Conservation (phyloP, 2,797 vertebrate genomes). For the Xyrichtys novacula region DNA sequence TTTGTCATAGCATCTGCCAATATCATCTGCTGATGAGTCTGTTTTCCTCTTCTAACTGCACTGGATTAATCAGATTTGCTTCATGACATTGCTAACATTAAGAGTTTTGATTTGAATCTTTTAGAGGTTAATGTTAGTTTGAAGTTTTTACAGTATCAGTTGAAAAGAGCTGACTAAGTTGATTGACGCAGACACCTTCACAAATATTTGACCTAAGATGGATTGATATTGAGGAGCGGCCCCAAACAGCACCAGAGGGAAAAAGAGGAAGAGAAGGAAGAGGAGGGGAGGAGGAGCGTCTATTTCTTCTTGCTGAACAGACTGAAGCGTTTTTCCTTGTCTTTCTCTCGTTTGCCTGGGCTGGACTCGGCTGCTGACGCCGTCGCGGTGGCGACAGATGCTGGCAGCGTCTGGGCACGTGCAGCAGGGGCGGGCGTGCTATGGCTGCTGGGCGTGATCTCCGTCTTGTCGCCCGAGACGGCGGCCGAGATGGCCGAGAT, state of each 20-base stretch:
- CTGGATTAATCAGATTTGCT: background rate
- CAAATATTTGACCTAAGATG: constrained; percentile 39
- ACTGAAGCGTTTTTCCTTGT: constrained; percentile 99
- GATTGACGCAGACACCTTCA: constrained; percentile 20
- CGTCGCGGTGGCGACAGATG: constrained; percentile 88
- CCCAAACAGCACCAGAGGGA: constrained; percentile 65
- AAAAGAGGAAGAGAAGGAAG: background rate
- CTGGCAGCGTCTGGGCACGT: constrained; percentile 96
- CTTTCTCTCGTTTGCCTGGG: constrained; percentile 97
- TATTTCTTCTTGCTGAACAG: constrained; percentile 99
- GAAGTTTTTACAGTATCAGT: constrained; percentile 33
- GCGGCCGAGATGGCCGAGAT: constrained; percentile 94
- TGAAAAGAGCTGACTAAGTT: constrained; percentile 41
- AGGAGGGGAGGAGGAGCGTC: constrained; percentile 70
- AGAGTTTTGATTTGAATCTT: constrained; percentile 11
- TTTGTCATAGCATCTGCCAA: constrained; percentile 19
- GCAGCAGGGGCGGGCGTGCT: constrained; percentile 92
- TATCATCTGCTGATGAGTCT: background rate
- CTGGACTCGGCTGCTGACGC: constrained; percentile 92
- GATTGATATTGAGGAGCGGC: constrained; percentile 32
- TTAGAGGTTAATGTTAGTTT: constrained; percentile 10
- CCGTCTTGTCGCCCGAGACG: constrained; percentile 87
- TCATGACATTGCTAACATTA: background rate
- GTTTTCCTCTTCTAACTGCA: background rate
- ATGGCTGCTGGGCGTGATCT: constrained; percentile 94